Base-by-base conservation (phyloP, 1,140 invertebrate species). In the Bradysia coprophila region DNA sequence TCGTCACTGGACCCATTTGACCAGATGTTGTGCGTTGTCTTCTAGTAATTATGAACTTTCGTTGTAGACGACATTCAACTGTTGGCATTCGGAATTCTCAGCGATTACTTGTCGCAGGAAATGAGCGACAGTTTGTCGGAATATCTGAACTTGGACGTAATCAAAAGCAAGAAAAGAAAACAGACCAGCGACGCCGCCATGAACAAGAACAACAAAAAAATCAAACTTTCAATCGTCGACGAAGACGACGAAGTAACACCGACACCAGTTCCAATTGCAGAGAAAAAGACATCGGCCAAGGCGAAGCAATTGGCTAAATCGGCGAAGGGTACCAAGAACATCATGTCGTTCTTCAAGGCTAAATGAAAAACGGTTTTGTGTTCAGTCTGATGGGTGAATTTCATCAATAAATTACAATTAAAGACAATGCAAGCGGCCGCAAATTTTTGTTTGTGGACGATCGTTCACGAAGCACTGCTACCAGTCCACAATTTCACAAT, bases 241-340 rank as follows among this genome's bases (percentile, higher is more conserved):
- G 48, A 48, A 42, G 32, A 40, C 18, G 22, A 43, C 42, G 43
- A 47, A 42, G 36, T 43, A 15, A 10, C 41, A 22, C 18, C 36
- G 16, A 11, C 42, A 28, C 43, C 34, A 18, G 57, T 62, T 41
- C 43, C 54, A 11, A 20, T 53, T 1, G 73, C 73, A 56, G 52
- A 62, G 43, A 52, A 63, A 22, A 48, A 51, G 6, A 42, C 66
- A 19, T 63, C 67, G 13, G 67, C 76, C 18, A 84, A 82, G 57
- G 78, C 81, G 51, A 74, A 79, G 48, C 68, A 75, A 2, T 63
- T 75, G 54, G 72, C 77, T 46, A 83, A 80, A 53, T 76, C 79
- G 43, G 80, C 80, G 20, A 67, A 64, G 49, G 75, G 77, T 33
- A 75, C 73, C 18, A 82, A 81, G 61, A 80, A 66, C 49, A 81